phyloP scores from a whole-genome alignment of 1,140 invertebrate species.

The Spodoptera frugiperda region DNA sequence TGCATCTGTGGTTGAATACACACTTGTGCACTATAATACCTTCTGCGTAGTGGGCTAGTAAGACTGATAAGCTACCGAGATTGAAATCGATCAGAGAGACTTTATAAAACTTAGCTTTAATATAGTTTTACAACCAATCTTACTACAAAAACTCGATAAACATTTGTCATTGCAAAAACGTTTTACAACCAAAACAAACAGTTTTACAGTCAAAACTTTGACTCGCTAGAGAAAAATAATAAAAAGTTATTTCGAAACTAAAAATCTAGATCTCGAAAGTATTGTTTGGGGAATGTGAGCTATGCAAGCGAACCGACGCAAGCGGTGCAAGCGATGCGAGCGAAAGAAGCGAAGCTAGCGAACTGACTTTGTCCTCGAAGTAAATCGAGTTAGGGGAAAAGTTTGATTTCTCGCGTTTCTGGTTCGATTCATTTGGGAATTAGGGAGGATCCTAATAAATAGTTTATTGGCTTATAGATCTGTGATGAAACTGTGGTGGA shows the following conservation, averaged over 20 bases:
- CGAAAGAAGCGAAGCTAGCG: not conserved
- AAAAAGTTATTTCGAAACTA: not conserved
- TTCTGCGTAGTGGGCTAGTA: too few species aligned
- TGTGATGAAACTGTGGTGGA: too few species aligned
- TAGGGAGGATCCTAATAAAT: not conserved
- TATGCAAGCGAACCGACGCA: not conserved
- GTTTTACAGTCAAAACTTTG: not conserved
- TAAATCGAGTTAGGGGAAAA: conserved; percentile 8
- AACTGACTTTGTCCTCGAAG: not conserved
- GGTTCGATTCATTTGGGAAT: conserved; percentile 1
- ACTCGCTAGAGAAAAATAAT: not conserved
- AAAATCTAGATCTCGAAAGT: conserved; percentile 5
- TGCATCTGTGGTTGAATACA: too few species aligned
- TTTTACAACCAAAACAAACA: too few species aligned
- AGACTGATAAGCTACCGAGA: too few species aligned
- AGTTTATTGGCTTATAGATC: too few species aligned
- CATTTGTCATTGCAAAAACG: too few species aligned
- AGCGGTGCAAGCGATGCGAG: conserved; percentile 2
- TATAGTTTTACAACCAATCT: not conserved
- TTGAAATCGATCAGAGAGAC: too few species aligned
- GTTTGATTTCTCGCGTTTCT: conserved; percentile 10
- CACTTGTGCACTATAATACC: too few species aligned
- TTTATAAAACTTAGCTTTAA: too few species aligned
- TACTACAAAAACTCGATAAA: too few species aligned
- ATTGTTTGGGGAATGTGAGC: conserved; percentile 6